Conservation (phyloP, 30 jellyfish, hydroid and myxozoan genomes). For the Pseudorhiza aurosa region DNA sequence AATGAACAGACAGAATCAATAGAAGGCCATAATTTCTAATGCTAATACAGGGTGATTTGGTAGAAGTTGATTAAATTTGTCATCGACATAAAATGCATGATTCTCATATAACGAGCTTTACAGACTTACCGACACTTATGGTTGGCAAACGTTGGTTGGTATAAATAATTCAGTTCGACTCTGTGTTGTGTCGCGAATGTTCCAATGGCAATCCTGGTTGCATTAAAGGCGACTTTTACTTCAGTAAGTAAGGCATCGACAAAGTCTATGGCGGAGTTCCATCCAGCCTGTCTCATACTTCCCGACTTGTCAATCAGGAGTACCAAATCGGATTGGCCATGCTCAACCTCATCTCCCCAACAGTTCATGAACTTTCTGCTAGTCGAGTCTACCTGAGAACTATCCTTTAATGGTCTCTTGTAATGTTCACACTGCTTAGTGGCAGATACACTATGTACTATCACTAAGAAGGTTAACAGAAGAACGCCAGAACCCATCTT, state of each 20-base stretch:
- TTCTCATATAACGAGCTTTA: too few species aligned
- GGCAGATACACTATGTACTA: neutral
- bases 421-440: constrained; percentile 19
- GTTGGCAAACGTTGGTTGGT: constrained; percentile 59
- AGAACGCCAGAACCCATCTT: neutral
- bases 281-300: constrained; percentile 84
- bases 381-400: constrained; percentile 7
- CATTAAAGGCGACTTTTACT: constrained; percentile 89
- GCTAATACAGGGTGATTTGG: too few species aligned
- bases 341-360: constrained; percentile 85
- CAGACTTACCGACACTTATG: constrained; percentile 91
- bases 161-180: constrained; percentile 72
- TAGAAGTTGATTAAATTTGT: too few species aligned
- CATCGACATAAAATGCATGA: too few species aligned
- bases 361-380: constrained; percentile 76
- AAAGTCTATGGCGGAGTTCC: constrained; percentile 72
- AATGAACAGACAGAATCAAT: too few species aligned
- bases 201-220: constrained; percentile 94
- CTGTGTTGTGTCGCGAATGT: constrained; percentile 63
- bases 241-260: constrained; percentile 76
- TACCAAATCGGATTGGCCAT: constrained; percentile 90
- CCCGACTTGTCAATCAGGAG: constrained; percentile 92
- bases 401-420: constrained; percentile 37
- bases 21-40: too few species aligned
- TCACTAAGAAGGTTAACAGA: neutral